These are phyloP conservation scores for Beris chalybata DNA, from an alignment of 2,888 invertebrate genomes.

Conservation along the genomic window DNA sequence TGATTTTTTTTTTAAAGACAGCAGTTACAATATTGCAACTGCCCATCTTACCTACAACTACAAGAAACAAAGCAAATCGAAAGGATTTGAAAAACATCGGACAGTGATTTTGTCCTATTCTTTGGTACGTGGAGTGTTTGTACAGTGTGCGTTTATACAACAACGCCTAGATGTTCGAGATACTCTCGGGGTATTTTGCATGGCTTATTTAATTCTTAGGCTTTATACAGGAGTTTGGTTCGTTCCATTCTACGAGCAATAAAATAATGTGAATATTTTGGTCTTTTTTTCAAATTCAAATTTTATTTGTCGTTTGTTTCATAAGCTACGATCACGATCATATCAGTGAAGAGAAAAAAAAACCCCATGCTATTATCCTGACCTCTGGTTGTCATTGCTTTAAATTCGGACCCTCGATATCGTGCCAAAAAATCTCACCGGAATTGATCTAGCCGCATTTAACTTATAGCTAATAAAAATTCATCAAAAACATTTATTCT, in stretches of 20 bases:
- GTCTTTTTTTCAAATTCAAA: too few relatives aligned
- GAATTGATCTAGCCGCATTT: slow-evolving; percentile 19
- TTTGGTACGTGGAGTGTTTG: too few relatives aligned
- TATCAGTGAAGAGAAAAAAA: too few relatives aligned
- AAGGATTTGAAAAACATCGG: slow-evolving; percentile 17
- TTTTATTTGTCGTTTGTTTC: too few relatives aligned
- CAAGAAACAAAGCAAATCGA: slow-evolving; percentile 7
- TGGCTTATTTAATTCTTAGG: too few relatives aligned
- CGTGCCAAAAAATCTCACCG: slow-evolving; percentile 5
- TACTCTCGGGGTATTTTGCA: too few relatives aligned
- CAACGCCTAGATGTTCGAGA: too few relatives aligned
- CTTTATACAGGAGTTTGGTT: too few relatives aligned
- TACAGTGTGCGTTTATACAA: too few relatives aligned
- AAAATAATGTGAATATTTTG: too few relatives aligned
- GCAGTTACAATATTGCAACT: slow-evolving; percentile 3
- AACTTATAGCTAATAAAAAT: slow-evolving; percentile 13
- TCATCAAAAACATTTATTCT: slow-evolving; percentile 30
- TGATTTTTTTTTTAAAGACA: slow-evolving; percentile 14
- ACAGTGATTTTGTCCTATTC: slow-evolving; percentile 13
- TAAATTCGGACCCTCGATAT: slow-evolving; percentile 5
- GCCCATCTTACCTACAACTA: not conserved
- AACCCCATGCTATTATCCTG: not conserved
- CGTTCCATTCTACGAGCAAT: too few relatives aligned
- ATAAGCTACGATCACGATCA: too few relatives aligned
- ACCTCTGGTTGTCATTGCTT: slow-evolving; percentile 21